Evolutionary conservation across 2,113 vertebrate genomes (phyloP).

Genomic region (Arvicanthis niloticus): DNA sequence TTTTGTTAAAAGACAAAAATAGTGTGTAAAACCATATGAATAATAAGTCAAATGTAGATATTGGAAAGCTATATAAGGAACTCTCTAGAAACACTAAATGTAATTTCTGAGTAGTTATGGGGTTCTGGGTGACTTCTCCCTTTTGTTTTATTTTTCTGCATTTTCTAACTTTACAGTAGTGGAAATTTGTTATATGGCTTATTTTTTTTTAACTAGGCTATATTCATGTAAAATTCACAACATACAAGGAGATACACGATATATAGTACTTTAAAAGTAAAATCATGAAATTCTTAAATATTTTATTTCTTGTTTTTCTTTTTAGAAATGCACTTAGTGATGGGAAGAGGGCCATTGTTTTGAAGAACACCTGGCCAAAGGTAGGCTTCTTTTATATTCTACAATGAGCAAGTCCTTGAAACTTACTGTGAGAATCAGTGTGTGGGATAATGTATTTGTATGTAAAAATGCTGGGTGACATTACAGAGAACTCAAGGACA

Average conservation of each 20-base stretch:
- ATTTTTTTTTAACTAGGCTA: slow-evolving; percentile 12
- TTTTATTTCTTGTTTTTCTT: slow-evolving; percentile 57
- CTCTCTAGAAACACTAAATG: neutral
- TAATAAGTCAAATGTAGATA: neutral
- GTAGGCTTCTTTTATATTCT: slow-evolving; percentile 83
- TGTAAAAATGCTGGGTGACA: neutral
- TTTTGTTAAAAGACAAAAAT: neutral
- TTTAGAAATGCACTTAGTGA: slow-evolving; percentile 92
- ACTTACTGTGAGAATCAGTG: neutral
- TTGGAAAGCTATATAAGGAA: neutral
- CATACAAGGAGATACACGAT: neutral
- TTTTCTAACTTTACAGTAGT: slow-evolving; percentile 75
- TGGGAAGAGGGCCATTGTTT: slow-evolving; percentile 93
- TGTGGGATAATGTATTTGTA: neutral
- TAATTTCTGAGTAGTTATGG: slow-evolving; percentile 28
- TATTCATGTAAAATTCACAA: slow-evolving; percentile 40
- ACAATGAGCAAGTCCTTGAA: neutral
- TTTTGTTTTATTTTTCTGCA: slow-evolving; percentile 64
- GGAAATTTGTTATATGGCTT: neutral
- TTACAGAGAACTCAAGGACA: neutral
- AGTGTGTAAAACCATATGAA: neutral
- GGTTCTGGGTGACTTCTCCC: neutral
- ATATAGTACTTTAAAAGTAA: neutral
- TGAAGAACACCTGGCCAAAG: slow-evolving; percentile 95
- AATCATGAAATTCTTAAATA: neutral